Base-by-base conservation (phyloP, 2,113 vertebrate genomes). In the Martes martes region DNA sequence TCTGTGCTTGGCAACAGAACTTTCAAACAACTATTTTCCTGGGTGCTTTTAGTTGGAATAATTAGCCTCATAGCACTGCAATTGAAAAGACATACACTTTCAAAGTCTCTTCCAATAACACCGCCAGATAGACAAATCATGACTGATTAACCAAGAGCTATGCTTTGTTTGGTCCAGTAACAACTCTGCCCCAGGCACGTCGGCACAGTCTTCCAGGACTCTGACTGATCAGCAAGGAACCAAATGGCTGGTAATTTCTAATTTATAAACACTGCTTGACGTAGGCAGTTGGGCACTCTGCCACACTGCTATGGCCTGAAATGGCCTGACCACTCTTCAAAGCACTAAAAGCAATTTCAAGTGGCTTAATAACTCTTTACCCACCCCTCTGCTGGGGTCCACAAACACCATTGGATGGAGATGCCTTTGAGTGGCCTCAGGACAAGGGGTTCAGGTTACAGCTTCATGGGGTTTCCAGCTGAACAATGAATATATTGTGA, bases 191-290 rank as follows among this genome's bases (percentile, higher is more conserved):
- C 50, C 92, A 94, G 98, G 97, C 95, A 92, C 2, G 2, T 95
- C 45, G 11, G 88, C 73, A 78, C 52, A 91, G 92, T 96, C 94
- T 96, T 97, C 96, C 92, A 97, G 95, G 97, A 96, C 80, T 96
- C 88, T 78, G 95, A 97, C 85, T 94, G 96, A 97, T 97, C 97
- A 96, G 95, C 95, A 87, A 97, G 76, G 94, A 97, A 94, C 74
- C 98, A 93, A 98, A 97, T 98, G 96, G 94, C 97, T 98, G 92
- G 96, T 97, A 97, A 98, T 98, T 98, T 98, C 98, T 97, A 97
- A 98, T 98, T 98, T 98, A 98, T 98, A 98, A 98, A 98, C 98
- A 98, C 97, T 91, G 96, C 96, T 98, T 97, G 97, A 98, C 52
- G 88, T 96, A 97, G 91, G 91, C 71, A 97, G 71, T 95, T 42